phyloP scores from a whole-genome alignment of 2,888 invertebrate genomes.

The Trachelus stipa region DNA sequence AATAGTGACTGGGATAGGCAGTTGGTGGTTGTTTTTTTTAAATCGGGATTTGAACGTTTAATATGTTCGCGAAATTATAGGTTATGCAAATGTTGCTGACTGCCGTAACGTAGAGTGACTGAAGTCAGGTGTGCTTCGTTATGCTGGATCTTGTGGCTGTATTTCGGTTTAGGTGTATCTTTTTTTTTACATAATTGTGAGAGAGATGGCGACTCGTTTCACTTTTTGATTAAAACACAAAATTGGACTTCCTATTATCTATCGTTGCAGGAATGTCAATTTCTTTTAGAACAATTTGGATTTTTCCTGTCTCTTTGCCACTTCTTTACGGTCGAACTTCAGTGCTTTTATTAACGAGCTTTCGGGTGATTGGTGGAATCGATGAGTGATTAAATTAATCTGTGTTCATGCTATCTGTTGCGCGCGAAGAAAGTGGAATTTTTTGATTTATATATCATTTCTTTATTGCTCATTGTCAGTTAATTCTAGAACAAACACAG shows the following conservation, averaged over 20 bases:
- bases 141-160: not conserved
- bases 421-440: not conserved
- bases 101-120: not conserved
- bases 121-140: not conserved
- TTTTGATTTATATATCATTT: not conserved
- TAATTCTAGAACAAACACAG: not conserved
- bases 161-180: not conserved
- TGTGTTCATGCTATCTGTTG: not conserved
- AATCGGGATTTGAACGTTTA: not conserved
- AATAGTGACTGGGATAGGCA: not conserved
- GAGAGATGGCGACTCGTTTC: not conserved
- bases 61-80: not conserved
- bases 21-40: not conserved
- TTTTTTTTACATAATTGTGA: not conserved
- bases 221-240: not conserved
- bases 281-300: not conserved
- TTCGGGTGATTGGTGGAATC: not conserved
- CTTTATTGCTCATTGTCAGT: not conserved
- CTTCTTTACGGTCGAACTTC: not conserved
- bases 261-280: not conserved
- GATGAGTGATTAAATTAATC: not conserved
- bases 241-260: not conserved
- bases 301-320: not conserved
- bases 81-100: not conserved
- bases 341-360: not conserved